Conservation (phyloP, 2,888 invertebrate genomes). For the Macrosoma leucophasiata region DNA sequence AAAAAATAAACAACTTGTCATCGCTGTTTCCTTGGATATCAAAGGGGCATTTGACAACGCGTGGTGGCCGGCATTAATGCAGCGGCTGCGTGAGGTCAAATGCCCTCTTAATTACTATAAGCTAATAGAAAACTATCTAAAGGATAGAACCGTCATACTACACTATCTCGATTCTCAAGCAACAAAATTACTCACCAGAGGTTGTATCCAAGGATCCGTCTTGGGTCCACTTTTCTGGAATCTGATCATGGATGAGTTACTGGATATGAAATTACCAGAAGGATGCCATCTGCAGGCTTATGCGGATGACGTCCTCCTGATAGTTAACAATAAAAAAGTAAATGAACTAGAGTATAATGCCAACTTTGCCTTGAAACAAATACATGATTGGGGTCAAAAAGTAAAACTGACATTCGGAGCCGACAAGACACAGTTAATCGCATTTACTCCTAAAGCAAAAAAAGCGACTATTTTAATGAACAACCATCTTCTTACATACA, state of each 20-base stretch:
- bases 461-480: background rate
- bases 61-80: background rate
- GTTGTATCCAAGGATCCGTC: background rate
- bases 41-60: background rate
- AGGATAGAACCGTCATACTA: background rate
- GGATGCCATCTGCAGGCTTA: slow-evolving; percentile 7
- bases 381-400: background rate
- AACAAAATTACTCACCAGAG: background rate
- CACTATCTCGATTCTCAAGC: background rate
- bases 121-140: background rate
- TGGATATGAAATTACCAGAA: background rate
- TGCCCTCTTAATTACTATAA: background rate
- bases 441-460: background rate
- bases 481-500: no score
- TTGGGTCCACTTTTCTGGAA: background rate
- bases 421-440: background rate
- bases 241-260: background rate
- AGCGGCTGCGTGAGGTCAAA: background rate
- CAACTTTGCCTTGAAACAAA: background rate
- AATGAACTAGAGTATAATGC: background rate
- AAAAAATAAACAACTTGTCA: background rate
- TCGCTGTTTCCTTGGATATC: background rate
- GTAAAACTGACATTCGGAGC: background rate
- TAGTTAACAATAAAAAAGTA: no score
- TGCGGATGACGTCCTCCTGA: slow-evolving; percentile 12